Conservation (phyloP, 2,113 vertebrate genomes). For the Columba janthina region DNA sequence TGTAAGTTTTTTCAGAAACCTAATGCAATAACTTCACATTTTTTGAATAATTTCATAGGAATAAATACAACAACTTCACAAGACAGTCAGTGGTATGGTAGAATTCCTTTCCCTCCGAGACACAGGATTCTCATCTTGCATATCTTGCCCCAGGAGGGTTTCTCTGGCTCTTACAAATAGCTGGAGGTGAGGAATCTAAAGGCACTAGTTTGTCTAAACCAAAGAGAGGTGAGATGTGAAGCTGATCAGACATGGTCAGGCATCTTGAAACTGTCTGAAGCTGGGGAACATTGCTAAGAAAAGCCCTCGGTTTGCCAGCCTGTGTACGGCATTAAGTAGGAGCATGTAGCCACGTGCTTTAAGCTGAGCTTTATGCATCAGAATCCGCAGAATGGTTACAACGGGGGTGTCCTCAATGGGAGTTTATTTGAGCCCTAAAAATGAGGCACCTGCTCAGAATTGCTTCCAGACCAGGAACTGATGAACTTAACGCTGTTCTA, state of each 20-base stretch:
- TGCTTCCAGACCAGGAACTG: constrained; percentile 32
- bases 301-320: neutral
- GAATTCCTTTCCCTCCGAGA: neutral
- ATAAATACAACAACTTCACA: neutral
- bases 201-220: constrained; percentile 65
- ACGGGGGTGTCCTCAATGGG: neutral
- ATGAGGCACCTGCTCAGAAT: constrained; percentile 39
- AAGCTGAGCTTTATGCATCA: neutral
- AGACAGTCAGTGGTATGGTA: neutral
- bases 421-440: constrained; percentile 22
- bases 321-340: neutral
- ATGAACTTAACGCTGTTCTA: constrained; percentile 9
- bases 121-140: neutral
- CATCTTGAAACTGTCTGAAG: constrained; percentile 1
- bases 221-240: constrained; percentile 65
- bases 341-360: neutral
- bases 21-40: constrained; percentile 39
- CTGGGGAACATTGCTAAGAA: neutral
- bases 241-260: constrained; percentile 5
- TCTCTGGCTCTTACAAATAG: constrained; percentile 1
- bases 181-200: neutral
- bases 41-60: neutral
- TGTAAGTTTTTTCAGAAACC: neutral
- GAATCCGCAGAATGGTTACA: neutral
- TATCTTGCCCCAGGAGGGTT: constrained; percentile 19